phyloP scores from a whole-genome alignment of 2,797 vertebrate species.

The Cichlasoma orientale region DNA sequence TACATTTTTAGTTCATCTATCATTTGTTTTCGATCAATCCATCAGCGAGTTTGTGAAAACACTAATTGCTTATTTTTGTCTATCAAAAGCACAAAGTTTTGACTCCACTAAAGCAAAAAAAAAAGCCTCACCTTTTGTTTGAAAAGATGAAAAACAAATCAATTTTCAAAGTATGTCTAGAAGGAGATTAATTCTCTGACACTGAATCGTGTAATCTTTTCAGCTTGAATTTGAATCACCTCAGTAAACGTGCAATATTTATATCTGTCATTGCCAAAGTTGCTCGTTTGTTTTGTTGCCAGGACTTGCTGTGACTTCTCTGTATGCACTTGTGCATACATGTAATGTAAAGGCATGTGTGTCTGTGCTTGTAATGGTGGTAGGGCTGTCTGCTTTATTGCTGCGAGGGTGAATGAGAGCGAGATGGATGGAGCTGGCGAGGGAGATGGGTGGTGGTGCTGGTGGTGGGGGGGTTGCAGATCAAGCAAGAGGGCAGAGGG shows the following conservation, averaged over 20 bases:
- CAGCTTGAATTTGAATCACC: neutral
- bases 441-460: neutral
- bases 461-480: conserved; percentile 13
- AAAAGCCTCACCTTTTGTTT: neutral
- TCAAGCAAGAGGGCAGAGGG: conserved; percentile 51
- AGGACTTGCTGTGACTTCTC: neutral
- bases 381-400: conserved; percentile 35
- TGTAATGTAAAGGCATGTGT: conserved; percentile 30
- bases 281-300: neutral
- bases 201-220: neutral
- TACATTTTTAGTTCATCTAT: neutral
- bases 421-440: conserved; percentile 5
- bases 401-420: neutral
- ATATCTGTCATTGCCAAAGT: neutral
- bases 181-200: neutral
- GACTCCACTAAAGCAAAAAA: neutral
- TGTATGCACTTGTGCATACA: neutral
- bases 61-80: neutral
- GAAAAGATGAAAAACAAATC: neutral
- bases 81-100: neutral
- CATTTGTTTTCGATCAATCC: neutral
- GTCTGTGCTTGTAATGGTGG: conserved; percentile 25
- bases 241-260: neutral
- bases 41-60: neutral
- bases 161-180: neutral